Percentiles rank a stretch among this genome's conserved stretches.
Evolutionary conservation across 2,888 invertebrate species (phyloP).

Genomic region (Elgonia sp.): DNA sequence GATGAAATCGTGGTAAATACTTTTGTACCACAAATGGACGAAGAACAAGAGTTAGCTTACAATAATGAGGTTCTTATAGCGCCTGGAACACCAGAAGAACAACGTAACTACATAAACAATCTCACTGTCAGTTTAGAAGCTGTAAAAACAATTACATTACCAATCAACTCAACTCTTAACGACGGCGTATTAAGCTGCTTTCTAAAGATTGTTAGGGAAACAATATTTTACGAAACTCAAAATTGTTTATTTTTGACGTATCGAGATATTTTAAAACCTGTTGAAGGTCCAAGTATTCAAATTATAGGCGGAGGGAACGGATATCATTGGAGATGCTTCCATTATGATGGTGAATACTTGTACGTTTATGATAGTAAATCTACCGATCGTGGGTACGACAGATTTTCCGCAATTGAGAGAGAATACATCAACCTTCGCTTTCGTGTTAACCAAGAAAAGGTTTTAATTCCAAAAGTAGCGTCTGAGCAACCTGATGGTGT

Average conservation of each 20-base stretch:
- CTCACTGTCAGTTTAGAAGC: constrained; percentile 1
- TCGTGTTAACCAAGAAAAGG: neutral
- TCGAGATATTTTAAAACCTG: constrained; percentile 17
- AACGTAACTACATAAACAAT: too few species aligned
- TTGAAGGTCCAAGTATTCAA: constrained; percentile 42
- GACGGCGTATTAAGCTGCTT: constrained; percentile 15
- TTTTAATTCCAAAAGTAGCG: too few species aligned
- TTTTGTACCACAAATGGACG: neutral
- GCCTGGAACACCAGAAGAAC: too few species aligned
- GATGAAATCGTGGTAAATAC: too few species aligned
- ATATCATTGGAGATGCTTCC: constrained; percentile 73
- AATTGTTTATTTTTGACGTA: constrained; percentile 31
- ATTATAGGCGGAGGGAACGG: constrained; percentile 65
- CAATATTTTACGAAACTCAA: constrained; percentile 22
- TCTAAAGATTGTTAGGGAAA: constrained; percentile 17
- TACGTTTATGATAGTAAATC: constrained; percentile 70
- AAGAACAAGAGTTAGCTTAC: neutral
- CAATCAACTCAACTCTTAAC: neutral
- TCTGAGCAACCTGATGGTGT: too few species aligned
- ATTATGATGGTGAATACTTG: constrained; percentile 64
- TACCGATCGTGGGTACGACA: constrained; percentile 34
- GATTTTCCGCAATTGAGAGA: neutral
- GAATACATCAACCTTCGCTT: neutral
- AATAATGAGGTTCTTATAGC: neutral
- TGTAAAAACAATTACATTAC: neutral